Conservation (phyloP, 2,113 vertebrate genomes). For the Etheostoma cragini region DNA sequence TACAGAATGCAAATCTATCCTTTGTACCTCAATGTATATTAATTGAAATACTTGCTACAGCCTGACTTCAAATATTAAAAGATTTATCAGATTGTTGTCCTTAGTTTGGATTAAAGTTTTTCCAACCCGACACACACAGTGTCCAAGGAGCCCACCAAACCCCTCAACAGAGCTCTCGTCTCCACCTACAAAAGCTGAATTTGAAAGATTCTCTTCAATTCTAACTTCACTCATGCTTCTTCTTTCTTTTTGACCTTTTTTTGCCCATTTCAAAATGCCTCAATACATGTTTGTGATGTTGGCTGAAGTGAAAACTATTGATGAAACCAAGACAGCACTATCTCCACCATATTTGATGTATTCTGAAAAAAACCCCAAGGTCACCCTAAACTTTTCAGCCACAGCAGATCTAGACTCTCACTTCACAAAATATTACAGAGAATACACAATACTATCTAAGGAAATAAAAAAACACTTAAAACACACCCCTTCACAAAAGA, state of each 20-base stretch:
- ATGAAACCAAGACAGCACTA: conserved; percentile 34
- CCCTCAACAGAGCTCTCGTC: not conserved
- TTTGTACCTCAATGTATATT: not conserved
- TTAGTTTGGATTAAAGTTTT: not conserved
- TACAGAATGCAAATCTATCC: not conserved
- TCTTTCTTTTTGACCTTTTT: conserved; percentile 25
- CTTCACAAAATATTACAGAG: not conserved
- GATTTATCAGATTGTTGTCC: not conserved
- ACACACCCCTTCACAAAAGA: not conserved
- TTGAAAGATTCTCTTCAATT: not conserved
- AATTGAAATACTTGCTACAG: not conserved
- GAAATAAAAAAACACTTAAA: not conserved
- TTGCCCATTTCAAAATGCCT: conserved; percentile 1
- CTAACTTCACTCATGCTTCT: not conserved
- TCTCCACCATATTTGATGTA: conserved; percentile 29
- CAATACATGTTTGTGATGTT: not conserved
- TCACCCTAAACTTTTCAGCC: conserved; percentile 21
- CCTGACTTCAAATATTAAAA: not conserved
- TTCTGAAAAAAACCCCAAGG: conserved; percentile 27
- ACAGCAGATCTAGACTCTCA: not conserved
- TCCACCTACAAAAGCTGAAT: conserved; percentile 1
- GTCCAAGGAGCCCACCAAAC: not conserved
- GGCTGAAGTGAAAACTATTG: conserved; percentile 29
- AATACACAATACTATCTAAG: not conserved
- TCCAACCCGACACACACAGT: not conserved